Base-by-base conservation (phyloP, 1,140 invertebrate species). In the Eufriesea mexicana region DNA sequence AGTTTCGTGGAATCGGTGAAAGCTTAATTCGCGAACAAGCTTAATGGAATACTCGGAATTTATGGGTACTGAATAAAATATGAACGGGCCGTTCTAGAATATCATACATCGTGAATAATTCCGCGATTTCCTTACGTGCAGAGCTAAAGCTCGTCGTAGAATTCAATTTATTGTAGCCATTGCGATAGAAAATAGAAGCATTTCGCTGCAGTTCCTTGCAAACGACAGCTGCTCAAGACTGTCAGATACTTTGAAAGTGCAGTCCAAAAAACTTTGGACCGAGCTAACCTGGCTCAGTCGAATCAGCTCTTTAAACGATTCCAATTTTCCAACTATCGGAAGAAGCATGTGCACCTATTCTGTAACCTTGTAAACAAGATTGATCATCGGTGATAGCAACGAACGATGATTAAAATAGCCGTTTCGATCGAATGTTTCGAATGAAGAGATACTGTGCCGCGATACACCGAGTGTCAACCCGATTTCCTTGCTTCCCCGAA, bases 31-130 rank as follows among this genome's bases (percentile, higher is more conserved):
- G 14, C 72, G 72, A 45, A 81, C 62, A 78, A 64, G 78, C 64
- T 86, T 85, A 82, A 86, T 86, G 78, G 79, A 84, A 86, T 86
- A 78, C 78, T 74, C 68, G 45, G 74, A 85, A 85, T 86, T 86
- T 85, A 82, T 79, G 83, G 71, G 25, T 54, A 55, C 68, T 85
- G 85, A 86, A 86, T 85, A 86, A 86, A 86, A 86, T 86, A 84
- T 86, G 85, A 83, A 81, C 71, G 55, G 42, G 77, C 57, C 77
- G 70, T 54, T 55, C 61, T 35, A 23, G 35, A 78, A 77, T 84
- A 84, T 81, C 85, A 74, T 59, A 76, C 73, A 76, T 85, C 79
- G 83, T 85, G 78, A 85, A 86, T 86, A 86, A 86, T 82, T 85
- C 55, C 54, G 42, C 83, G 61, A 77, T 86, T 77, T 80, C 55